Percentiles rank a stretch among this genome's conserved stretches.
Evolutionary conservation across 2,797 vertebrate species (phyloP).

Genomic region (Phrynocephalus vlangalii): DNA sequence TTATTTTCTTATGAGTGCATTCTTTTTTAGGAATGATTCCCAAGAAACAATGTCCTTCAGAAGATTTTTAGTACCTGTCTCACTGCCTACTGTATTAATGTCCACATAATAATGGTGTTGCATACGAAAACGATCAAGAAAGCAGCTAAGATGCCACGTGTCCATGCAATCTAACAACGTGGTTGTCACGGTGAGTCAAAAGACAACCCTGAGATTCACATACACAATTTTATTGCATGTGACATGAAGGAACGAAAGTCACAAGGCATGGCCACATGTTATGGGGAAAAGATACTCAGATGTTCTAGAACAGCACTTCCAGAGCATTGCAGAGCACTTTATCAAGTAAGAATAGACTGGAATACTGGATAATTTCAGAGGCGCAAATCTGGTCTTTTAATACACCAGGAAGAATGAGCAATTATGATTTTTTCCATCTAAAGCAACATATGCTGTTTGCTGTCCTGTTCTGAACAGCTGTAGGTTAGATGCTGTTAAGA

Average conservation of each 20-base stretch:
- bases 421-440: conserved; percentile 83
- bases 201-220: background rate
- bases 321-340: conserved; percentile 69
- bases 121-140: background rate
- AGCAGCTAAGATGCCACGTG: background rate
- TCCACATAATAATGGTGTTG: background rate
- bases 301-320: conserved; percentile 79
- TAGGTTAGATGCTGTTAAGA: conserved; percentile 89
- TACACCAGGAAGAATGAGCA: conserved; percentile 83
- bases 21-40: background rate
- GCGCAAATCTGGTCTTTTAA: conserved; percentile 80
- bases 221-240: conserved; percentile 15
- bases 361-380: conserved; percentile 82
- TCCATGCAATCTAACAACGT: background rate
- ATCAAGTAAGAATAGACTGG: conserved; percentile 74
- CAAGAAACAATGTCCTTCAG: background rate
- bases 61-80: background rate
- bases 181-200: background rate
- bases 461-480: conserved; percentile 85
- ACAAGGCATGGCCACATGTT: conserved; percentile 17
- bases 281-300: conserved; percentile 48
- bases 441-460: conserved; percentile 82
- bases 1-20: no score
- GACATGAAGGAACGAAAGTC: conserved; percentile 50
- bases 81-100: background rate